Evolutionary conservation across 2,888 invertebrate species (phyloP), one percentile per base, ranked within the genome.

Genomic region (Capitulum mitella): DNA sequence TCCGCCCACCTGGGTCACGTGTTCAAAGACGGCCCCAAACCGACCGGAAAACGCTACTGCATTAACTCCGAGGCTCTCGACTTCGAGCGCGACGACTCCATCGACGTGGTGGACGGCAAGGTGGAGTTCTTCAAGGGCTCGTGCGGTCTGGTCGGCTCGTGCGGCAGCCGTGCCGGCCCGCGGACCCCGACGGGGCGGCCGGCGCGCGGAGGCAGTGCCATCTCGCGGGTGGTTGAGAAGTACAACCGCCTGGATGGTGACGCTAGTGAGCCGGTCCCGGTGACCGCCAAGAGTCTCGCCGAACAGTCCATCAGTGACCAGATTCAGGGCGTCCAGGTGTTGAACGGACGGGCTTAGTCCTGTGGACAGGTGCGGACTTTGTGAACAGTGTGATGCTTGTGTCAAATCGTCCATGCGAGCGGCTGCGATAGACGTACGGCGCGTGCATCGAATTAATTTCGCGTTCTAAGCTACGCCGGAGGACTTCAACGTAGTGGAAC

Each of bases 1-100:
- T 91, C 92, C 82, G 92, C 97, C 82, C 98, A 98, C 87, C 90
- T 98, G 86, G 98, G 98, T 79, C 98, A 98, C 86, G 95, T 98
- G 80, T 98, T 98, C 87, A 93, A 94, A 85, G 98, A 98, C 86
- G 98, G 98, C 82, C 98, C 98, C 8, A 90, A 92, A 84, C 97
- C 97, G 78, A 96, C 93, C 79, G 92, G 92, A 84, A 94, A 95
- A 87, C 90, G 98, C 80, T 98, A 95, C 89, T 98, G 98, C 89
- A 96, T 98, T 88, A 98, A 98, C 88, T 95, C 95, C 79, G 94
- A 94, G 3, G 91, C 94, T 26, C 87, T 95, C 84, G 90, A 90
- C 85, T 95, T 95, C 87, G 89, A 90, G 85, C 89, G 70, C 5
- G 70, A 70, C 37, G 70, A 37, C 37, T 70, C 70, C 8, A 40